Conservation (phyloP, 2,888 invertebrate genomes). For the Epinotia bilunana region DNA sequence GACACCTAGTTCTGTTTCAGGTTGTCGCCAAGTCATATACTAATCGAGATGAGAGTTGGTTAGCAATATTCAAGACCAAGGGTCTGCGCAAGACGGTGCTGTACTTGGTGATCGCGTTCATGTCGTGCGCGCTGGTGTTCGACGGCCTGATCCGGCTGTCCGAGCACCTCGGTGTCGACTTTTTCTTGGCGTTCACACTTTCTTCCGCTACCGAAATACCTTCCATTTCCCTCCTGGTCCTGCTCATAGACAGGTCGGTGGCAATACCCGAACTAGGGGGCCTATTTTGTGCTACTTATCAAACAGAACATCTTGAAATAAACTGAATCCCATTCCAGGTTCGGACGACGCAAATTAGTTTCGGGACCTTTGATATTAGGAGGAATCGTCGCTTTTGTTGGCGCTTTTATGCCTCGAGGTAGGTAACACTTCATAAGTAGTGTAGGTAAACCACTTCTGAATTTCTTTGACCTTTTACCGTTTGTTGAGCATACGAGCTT, state of each 20-base stretch:
- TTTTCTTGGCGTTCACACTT: constrained; percentile 68
- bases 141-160: constrained; percentile 68
- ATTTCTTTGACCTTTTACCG: no score
- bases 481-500: no score
- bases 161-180: constrained; percentile 65
- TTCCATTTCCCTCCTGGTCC: constrained; percentile 53
- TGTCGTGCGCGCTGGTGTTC: constrained; percentile 60
- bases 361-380: constrained; percentile 55
- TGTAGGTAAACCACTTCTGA: neutral
- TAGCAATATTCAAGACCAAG: constrained; percentile 54
- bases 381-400: constrained; percentile 54
- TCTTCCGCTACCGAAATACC: constrained; percentile 66
- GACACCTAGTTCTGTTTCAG: constrained; percentile 45
- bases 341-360: constrained; percentile 61
- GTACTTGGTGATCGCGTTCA: constrained; percentile 57
- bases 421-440: constrained; percentile 26
- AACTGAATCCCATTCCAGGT: constrained; percentile 50
- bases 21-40: constrained; percentile 51
- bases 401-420: constrained; percentile 63
- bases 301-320: neutral
- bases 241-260: constrained; percentile 56
- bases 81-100: constrained; percentile 57
- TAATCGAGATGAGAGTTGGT: constrained; percentile 57
- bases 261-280: neutral
- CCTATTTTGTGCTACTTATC: neutral